Base-by-base conservation (phyloP, 2,113 vertebrate genomes). In the Pseudolaguvia tuberculata region DNA sequence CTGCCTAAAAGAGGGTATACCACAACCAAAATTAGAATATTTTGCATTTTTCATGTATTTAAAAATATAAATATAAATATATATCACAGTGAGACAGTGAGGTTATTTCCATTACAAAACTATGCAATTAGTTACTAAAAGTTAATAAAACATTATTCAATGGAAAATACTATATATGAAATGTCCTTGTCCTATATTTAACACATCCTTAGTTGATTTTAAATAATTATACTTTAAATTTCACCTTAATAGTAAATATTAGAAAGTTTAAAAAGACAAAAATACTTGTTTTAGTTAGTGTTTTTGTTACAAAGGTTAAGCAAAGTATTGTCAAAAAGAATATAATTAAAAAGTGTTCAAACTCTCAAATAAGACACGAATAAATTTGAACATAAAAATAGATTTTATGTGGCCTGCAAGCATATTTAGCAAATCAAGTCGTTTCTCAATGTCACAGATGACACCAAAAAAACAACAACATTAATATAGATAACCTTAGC, bases 1-100 rank as follows among this genome's bases (percentile, higher is more conserved):
- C 96, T 0, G 83, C 81, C 97, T 99, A 85, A 51, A 65, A 29
- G 13, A 70, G 39, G 12, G 70, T 29, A 77, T 5, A 57, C 5
- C 52, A 78, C 23, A 52, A 83, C 14, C 18, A 20, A 45, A 58
- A 39, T 75, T 65, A 73, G 53, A 55, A 35, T 8, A 76, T 15
- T 66, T 23, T 25, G 18, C 17, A 42, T 45, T 31, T 27, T 57
- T 45, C 18, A 61, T 20, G 9, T n/a, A 63, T 21, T 62, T 4
- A 4, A 39, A n/a, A 35, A 35, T 61, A 1, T 61, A 14, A 61
- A 6, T 42, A 21, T n/a, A n/a, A n/a, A 6, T 62, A 13, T 21
- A 62, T n/a, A 39, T 62, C 18, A 21, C 18, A 61, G 2, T 13
- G 17, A 29, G 27, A 9, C 9, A 25, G 15, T 58, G 2, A 58